Evolutionary conservation across 2,888 invertebrate genomes (phyloP), one percentile per base, ranked within the genome.

Genomic region (Nemotelus nigrinus): DNA sequence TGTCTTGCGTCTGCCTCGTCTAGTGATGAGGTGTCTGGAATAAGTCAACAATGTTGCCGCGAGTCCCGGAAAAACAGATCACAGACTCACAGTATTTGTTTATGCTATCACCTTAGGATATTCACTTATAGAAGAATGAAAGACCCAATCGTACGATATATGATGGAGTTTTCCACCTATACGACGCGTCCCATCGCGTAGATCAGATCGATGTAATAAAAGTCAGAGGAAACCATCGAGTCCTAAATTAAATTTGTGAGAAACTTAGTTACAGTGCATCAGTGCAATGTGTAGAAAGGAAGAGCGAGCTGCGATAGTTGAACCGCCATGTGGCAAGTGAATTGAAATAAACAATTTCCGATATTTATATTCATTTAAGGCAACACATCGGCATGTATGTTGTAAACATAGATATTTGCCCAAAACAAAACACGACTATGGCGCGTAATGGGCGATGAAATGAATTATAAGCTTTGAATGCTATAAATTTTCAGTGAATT

Each of bases 391-490:
- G 7, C 25, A n/a, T 58, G 58, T 68, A 53, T 70, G 70, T 70
- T 55, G 70, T 70, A 70, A 70, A 70, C 70, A 70, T 43, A 50
- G 39, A 41, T 70, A 55, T 70, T 70, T 70, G 53, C 70, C 53
- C 53, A 55, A 70, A 70, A 70, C 70, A 55, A 8, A 50, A 47
- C 41, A 50, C 43, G 48, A 5, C 25, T 25, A 25, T 45, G 50
- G 39, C 50, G 3, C 50, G 48, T 68, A 68, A 68, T 68, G 50
- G 67, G 67, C 67, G 67, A 68, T 68, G 67, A 68, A 68, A 68
- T 68, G 67, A 68, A 68, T 68, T 68, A 68, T 68, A 68, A 68
- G 67, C 67, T 68, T 68, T 48, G 50, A 68, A 68, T 68, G 48
- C 67, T 39, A 68, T 68, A 68, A 68, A 68, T 68, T 68, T 68